Percentiles rank a stretch among this genome's conserved stretches.
These are phyloP conservation scores for Conchocele bisecta DNA, from an alignment of 2,888 invertebrate species.

Conservation along the genomic window DNA sequence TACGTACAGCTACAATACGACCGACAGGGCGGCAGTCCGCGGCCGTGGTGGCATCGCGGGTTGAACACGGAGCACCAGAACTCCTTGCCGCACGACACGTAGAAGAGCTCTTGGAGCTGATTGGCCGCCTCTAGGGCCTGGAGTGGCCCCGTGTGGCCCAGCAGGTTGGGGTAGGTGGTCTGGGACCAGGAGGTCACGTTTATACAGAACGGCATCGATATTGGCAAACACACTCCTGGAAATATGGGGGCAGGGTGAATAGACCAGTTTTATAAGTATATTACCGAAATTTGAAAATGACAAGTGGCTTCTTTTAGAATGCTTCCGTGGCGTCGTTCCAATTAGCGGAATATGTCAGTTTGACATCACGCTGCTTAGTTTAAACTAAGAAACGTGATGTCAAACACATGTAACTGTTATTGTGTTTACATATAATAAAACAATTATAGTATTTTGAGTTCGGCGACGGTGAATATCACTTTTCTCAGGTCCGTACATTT, in stretches of 20 bases:
- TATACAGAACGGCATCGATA: constrained; percentile 55
- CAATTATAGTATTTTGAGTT: too few species aligned
- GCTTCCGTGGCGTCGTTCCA: too few species aligned
- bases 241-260: background rate
- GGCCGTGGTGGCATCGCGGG: constrained; percentile 63
- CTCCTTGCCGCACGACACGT: constrained; percentile 57
- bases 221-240: constrained; percentile 63
- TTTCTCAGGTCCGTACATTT: too few species aligned
- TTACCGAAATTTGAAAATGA: too few species aligned
- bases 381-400: too few species aligned
- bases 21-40: constrained; percentile 66
- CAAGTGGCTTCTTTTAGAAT: too few species aligned
- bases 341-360: too few species aligned
- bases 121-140: constrained; percentile 40
- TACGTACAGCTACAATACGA: constrained; percentile 64
- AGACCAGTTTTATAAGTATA: too few species aligned
- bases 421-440: background rate
- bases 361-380: too few species aligned
- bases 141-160: constrained; percentile 63
- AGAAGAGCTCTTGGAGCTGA: constrained; percentile 48
- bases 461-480: too few species aligned
- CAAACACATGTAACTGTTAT: too few species aligned
- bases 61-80: constrained; percentile 69
- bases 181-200: constrained; percentile 59
- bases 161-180: constrained; percentile 64